Percentiles rank a stretch among this genome's conserved stretches.
Conservation (phyloP, 2,113 vertebrate genomes). For the Panthera uncia region DNA sequence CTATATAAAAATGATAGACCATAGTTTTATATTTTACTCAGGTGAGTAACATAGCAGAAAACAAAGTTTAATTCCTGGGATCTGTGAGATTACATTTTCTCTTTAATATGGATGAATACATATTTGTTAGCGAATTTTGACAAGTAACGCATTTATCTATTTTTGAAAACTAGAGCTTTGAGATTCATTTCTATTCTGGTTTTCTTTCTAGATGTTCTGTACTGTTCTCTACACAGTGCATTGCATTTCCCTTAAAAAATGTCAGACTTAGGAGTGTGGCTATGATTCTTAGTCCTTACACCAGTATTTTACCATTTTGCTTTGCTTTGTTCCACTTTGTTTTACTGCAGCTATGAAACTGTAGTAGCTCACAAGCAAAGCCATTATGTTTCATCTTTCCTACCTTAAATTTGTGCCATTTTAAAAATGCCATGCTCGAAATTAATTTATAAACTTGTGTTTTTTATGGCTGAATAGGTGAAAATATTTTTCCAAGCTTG, state of each 20-base stretch:
- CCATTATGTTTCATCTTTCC: background rate
- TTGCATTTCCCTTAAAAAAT: background rate
- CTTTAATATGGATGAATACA: background rate
- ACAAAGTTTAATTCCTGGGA: background rate
- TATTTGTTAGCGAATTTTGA: background rate
- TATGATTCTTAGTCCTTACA: background rate
- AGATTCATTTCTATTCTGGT: background rate
- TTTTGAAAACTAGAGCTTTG: background rate
- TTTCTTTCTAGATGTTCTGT: background rate
- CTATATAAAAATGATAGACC: background rate
- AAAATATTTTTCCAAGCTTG: background rate
- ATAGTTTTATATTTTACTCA: background rate
- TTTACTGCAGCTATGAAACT: background rate
- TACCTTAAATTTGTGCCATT: background rate
- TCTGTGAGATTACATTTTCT: background rate
- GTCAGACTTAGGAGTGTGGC: background rate
- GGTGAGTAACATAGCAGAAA: background rate
- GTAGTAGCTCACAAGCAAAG: background rate
- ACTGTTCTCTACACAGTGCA: background rate
- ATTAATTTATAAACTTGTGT: background rate
- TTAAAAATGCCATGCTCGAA: background rate
- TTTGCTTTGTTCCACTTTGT: background rate
- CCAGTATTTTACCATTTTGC: background rate
- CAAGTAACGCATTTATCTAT: background rate
- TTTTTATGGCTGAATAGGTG: background rate